phyloP scores from a whole-genome alignment of 1,140 invertebrate species.

The Physella acuta region DNA sequence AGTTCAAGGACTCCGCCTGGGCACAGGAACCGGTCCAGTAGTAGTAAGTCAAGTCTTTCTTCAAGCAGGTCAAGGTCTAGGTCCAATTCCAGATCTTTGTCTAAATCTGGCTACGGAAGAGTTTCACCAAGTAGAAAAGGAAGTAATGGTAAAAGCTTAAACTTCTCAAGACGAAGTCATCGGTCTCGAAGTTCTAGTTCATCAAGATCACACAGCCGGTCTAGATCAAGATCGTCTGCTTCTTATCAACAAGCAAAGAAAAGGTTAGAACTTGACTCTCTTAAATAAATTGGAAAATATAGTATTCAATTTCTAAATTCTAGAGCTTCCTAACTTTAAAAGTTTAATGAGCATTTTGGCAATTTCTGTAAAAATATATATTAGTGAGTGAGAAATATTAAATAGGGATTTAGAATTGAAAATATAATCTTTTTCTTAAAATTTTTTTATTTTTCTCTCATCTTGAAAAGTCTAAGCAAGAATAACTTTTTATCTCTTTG shows the following conservation, averaged over 20 bases:
- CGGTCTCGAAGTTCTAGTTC: constrained; percentile 48
- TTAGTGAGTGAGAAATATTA: too few species aligned
- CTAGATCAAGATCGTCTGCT: constrained; percentile 32
- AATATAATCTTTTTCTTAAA: neutral
- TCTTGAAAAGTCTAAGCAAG: too few species aligned
- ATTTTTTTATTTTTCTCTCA: neutral
- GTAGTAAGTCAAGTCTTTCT: constrained; percentile 24
- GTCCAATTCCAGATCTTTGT: constrained; percentile 36
- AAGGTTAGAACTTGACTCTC: too few species aligned
- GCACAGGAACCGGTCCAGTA: neutral
- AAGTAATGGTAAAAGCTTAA: neutral
- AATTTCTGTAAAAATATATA: too few species aligned
- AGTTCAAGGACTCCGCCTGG: constrained; percentile 13
- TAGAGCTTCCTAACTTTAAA: too few species aligned
- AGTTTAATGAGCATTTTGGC: too few species aligned
- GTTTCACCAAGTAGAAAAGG: constrained; percentile 40
- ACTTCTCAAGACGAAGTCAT: constrained; percentile 26
- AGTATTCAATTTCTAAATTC: too few species aligned
- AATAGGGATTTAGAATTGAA: neutral
- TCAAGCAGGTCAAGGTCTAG: constrained; percentile 32
- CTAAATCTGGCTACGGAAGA: constrained; percentile 36
- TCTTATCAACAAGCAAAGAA: constrained; percentile 49
- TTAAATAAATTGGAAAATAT: too few species aligned
- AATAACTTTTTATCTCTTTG: too few species aligned
- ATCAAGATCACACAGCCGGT: constrained; percentile 33